Evolutionary conservation across 2,113 vertebrate genomes (phyloP).

Genomic region (Megaceryle torquata): DNA sequence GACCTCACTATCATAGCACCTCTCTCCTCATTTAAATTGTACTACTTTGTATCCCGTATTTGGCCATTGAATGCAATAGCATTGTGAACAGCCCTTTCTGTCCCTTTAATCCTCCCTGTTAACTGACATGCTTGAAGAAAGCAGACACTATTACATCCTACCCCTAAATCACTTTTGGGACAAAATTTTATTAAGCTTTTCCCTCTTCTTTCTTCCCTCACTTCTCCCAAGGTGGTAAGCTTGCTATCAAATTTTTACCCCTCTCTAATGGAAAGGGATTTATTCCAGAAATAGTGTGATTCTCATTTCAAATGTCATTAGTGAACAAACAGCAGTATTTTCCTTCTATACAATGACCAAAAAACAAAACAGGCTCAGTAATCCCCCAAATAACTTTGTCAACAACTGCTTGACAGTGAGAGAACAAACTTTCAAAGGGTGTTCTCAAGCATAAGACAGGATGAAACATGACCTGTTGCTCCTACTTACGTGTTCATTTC

Average conservation of each 20-base stretch:
- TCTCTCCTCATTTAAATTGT: background rate
- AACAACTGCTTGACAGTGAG: background rate
- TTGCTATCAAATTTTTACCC: background rate
- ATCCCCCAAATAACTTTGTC: background rate
- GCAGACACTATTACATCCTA: background rate
- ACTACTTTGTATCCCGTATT: background rate
- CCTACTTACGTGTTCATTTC: slow-evolving; percentile 93
- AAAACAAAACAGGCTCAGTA: background rate
- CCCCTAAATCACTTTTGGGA: background rate
- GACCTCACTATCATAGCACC: background rate
- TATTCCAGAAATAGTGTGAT: background rate
- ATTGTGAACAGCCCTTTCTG: background rate
- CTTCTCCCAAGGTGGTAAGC: background rate
- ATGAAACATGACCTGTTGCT: background rate
- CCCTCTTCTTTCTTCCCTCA: background rate
- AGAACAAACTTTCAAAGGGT: slow-evolving; percentile 5
- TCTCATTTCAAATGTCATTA: background rate
- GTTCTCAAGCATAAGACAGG: background rate
- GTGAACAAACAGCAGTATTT: background rate
- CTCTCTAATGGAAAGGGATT: background rate
- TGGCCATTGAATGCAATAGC: background rate
- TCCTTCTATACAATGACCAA: background rate
- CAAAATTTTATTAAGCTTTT: background rate
- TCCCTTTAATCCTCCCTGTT: background rate
- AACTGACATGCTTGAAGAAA: background rate